Evolutionary conservation across 2,888 invertebrate genomes (phyloP), one percentile per base, ranked within the genome.

Genomic region (Oeneis ivallda): DNA sequence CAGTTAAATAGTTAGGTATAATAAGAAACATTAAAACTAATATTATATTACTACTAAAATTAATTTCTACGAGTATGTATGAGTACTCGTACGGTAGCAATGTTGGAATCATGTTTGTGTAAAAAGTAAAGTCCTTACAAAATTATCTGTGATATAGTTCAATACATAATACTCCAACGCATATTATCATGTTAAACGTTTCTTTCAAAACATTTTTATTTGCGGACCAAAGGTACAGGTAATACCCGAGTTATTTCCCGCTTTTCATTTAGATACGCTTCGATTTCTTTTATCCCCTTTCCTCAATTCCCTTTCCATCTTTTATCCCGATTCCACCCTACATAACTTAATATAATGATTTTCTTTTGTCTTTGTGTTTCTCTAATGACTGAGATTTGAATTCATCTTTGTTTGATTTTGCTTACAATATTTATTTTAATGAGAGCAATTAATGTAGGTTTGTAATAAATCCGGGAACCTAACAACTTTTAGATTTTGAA

Each of bases 281-380:
- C 73, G 76, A 78, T 80, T 79, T 71, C 65, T 76, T 76, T 80
- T 78, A 82, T 81, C 78, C 82, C 75, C 53, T 65, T 76, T 78
- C 78, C 77, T 77, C 80, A 77, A 79, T 83, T 79, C 79, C 69
- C 78, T 81, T 77, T 83, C 80, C 82, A 82, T 81, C 79, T 75
- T 74, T 72, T 66, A 75, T 70, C 73, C 74, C 76, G 74, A 78
- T 73, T 78, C 78, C 76, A 72, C 70, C 76, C 77, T 76, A 76
- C 79, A 76, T 83, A 83, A 81, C 82, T 79, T 84, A 82, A 81
- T 83, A 83, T 81, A 83, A 84, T 80, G 80, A 74, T 61, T 74
- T 73, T 74, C 71, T 74, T 76, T 75, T 75, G 70, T 71, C 70
- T 67, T 66, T 71, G 65, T 61, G 53, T 67, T 54, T 60, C 69